Base-by-base conservation (phyloP, 2,888 invertebrate genomes). In the Celastrina argiolus region DNA sequence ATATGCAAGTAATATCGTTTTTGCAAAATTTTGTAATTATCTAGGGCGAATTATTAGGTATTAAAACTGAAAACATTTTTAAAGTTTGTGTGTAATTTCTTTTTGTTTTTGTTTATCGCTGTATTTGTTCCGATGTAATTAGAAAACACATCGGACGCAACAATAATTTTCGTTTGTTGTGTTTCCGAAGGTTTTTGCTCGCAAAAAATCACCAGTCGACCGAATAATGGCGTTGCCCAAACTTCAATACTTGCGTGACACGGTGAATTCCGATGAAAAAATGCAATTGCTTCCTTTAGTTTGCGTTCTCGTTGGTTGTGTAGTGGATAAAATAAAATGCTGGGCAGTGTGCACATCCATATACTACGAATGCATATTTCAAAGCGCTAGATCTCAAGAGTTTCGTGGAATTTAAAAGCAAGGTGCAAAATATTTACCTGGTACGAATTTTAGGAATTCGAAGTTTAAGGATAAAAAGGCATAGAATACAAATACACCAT, bases 221-320 rank as follows among this genome's bases (percentile, higher is more conserved):
- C 63, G 66, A 51, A 65, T 66, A 63, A 74, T 72, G 69, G 28
- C 74, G 71, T 80, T 85, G 78, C 79, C 78, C 73, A 82, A 85
- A 84, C 77, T 72, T 74, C 69, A 73, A 74, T 71, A 76, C 75
- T 84, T 79, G 84, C 85, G 82, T 87, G 85, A 85, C 84, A 79
- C 75, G 79, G 74, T 76, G 68, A 69, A 74, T 81, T 78, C 78
- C 78, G 76, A 78, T 78, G 74, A 75, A 71, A 69, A 69, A 70
- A 78, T 73, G 68, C 72, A 74, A 79, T 76, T 73, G 74, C 76
- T 83, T 84, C 81, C 83, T 77, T 74, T 72, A 75, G 74, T 76
- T 75, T 71, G 72, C 73, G 74, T 71, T 72, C 75, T 39, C 34
- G 63, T 56, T 68, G 51, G 63, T 28, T 51, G 18, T 63, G 58